Conservation (phyloP, 2,888 invertebrate genomes). For the Campopleginae sp. region DNA sequence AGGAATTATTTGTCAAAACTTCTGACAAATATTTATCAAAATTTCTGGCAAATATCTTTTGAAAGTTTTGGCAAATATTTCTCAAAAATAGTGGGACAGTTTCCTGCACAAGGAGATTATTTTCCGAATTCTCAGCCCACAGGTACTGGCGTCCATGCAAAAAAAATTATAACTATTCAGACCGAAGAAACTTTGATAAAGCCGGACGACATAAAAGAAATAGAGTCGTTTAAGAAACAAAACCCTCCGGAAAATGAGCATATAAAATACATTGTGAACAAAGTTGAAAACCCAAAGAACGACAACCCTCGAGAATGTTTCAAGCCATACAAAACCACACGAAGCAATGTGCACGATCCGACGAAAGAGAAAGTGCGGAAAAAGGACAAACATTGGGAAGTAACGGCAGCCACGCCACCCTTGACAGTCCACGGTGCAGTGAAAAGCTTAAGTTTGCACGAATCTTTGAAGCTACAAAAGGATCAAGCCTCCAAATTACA, state of each 20-base stretch:
- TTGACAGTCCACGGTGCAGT: slow-evolving; percentile 86
- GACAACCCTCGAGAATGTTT: slow-evolving; percentile 83
- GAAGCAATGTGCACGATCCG: slow-evolving; percentile 86
- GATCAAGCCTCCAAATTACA: slow-evolving; percentile 83
- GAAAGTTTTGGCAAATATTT: background rate
- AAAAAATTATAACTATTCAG: slow-evolving; percentile 84
- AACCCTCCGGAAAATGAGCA: slow-evolving; percentile 81
- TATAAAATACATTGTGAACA: slow-evolving; percentile 86
- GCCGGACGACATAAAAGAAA: slow-evolving; percentile 85
- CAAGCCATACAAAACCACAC: slow-evolving; percentile 87
- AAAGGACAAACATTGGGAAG: slow-evolving; percentile 86
- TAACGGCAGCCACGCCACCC: slow-evolving; percentile 88
- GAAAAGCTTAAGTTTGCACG: slow-evolving; percentile 85
- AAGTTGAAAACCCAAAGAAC: slow-evolving; percentile 82
- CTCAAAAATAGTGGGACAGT: background rate
- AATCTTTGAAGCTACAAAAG: slow-evolving; percentile 86
- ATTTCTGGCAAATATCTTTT: background rate
- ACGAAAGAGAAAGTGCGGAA: slow-evolving; percentile 85
- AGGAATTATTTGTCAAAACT: too few species aligned
- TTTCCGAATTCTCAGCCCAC: slow-evolving; percentile 76
- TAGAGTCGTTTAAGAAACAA: slow-evolving; percentile 77
- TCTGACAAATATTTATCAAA: too few species aligned
- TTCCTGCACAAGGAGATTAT: slow-evolving; percentile 13
- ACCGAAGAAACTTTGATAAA: slow-evolving; percentile 85
- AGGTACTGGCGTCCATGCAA: slow-evolving; percentile 84